phyloP scores from a whole-genome alignment of 2,888 invertebrate species.

The Scaptodrosophila latifasciaeformis region DNA sequence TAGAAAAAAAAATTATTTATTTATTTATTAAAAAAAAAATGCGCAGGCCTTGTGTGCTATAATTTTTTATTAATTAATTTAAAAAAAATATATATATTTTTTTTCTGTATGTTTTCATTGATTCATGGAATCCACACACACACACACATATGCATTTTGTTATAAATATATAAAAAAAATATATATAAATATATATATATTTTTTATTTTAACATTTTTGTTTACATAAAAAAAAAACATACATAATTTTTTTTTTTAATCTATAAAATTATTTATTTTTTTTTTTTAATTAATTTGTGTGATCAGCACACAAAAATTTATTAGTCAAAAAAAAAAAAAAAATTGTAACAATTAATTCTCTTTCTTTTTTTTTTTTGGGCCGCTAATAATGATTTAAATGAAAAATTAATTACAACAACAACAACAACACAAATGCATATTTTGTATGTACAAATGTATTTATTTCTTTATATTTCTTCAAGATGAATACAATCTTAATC shows the following conservation, averaged over 20 bases:
- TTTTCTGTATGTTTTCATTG: too few species aligned
- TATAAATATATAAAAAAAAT: slow-evolving; percentile 7
- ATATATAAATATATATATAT: slow-evolving; percentile 18
- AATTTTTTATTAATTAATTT: too few species aligned
- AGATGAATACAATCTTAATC: slow-evolving; percentile 99
- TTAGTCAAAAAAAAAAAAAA: slow-evolving; percentile 30
- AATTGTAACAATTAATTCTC: slow-evolving; percentile 13
- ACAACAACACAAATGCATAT: slow-evolving; percentile 27
- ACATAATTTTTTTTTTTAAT: too few species aligned
- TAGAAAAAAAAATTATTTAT: too few species aligned
- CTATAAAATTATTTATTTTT: too few species aligned
- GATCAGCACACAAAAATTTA: slow-evolving; percentile 19
- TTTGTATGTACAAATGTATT: slow-evolving; percentile 63
- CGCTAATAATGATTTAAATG: too few species aligned
- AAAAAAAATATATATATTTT: too few species aligned
- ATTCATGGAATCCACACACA: background rate
- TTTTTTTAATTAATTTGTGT: slow-evolving; percentile 26
- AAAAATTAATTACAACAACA: slow-evolving; percentile 27
- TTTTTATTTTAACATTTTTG: slow-evolving; percentile 21
- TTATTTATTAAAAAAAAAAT: too few species aligned
- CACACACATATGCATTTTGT: slow-evolving; percentile 6
- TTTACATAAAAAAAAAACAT: too few species aligned
- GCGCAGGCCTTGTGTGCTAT: too few species aligned
- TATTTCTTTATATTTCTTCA: slow-evolving; percentile 79
- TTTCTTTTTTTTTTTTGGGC: too few species aligned